These are phyloP conservation scores for Gallirallus australis DNA, from an alignment of 2,797 vertebrate genomes.

Conservation along the genomic window DNA sequence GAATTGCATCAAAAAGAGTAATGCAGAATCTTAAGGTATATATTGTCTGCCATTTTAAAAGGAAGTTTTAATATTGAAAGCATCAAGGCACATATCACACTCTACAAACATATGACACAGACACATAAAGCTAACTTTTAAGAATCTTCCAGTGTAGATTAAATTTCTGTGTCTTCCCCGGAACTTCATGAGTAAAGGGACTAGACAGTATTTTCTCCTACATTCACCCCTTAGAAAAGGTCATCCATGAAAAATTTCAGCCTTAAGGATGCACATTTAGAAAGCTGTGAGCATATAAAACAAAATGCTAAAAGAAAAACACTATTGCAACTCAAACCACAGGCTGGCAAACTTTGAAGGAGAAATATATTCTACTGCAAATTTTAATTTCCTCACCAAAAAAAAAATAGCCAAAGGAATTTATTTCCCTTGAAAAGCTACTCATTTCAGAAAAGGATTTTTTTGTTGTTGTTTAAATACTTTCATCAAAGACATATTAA, in stretches of 20 bases:
- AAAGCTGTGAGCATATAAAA: background rate
- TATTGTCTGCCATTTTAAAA: background rate
- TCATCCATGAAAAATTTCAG: conserved; percentile 3
- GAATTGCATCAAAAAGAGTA: background rate
- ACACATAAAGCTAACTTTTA: background rate
- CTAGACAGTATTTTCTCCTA: background rate
- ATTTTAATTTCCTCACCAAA: background rate
- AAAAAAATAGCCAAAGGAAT: background rate
- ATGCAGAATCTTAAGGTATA: background rate
- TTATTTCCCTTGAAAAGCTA: background rate
- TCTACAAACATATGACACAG: background rate
- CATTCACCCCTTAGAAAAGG: background rate
- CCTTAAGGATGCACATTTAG: conserved; percentile 2
- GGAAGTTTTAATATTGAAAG: background rate
- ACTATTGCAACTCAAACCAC: background rate
- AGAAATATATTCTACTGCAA: background rate
- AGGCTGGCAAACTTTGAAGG: background rate
- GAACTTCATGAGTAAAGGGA: background rate
- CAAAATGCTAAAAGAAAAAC: background rate
- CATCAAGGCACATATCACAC: background rate
- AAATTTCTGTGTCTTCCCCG: background rate
- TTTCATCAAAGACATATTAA: background rate
- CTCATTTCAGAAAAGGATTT: background rate
- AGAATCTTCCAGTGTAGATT: background rate
- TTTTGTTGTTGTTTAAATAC: background rate